Evolutionary conservation across 2,797 vertebrate species (phyloP).

Genomic region (Takifugu rubripes): DNA sequence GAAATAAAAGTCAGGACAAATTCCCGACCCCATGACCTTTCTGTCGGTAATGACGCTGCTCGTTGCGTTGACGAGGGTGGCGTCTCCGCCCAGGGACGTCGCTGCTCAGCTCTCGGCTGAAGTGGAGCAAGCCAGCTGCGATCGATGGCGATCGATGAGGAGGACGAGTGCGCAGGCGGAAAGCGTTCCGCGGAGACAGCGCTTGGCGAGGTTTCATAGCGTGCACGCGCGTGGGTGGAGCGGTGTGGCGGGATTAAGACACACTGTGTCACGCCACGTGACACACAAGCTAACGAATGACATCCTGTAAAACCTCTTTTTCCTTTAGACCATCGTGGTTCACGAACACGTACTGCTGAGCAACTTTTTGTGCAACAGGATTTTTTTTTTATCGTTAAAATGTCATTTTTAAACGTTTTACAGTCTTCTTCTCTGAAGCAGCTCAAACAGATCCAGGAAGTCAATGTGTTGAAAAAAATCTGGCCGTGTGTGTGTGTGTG

Average conservation of each 20-base stretch:
- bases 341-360: too few species aligned
- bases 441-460: too few species aligned
- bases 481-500: constrained; percentile 15
- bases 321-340: too few species aligned
- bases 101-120: constrained; percentile 33
- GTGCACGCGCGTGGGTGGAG: constrained; percentile 7
- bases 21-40: neutral
- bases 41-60: neutral
- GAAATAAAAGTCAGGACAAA: too few species aligned
- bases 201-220: constrained; percentile 35
- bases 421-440: too few species aligned
- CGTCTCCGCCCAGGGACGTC: constrained; percentile 10
- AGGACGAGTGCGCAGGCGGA: constrained; percentile 67
- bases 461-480: neutral
- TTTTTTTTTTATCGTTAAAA: too few species aligned
- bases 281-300: too few species aligned
- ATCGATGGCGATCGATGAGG: constrained; percentile 66
- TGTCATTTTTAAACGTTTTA: too few species aligned
- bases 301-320: too few species aligned
- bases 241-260: constrained; percentile 38
- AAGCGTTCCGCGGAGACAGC: constrained; percentile 40
- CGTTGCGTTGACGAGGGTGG: too few species aligned
- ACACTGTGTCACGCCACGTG: constrained; percentile 39
- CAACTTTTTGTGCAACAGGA: too few species aligned
- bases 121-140: constrained; percentile 64